Conservation (phyloP, 2,113 vertebrate species). For the Astur gentilis region DNA sequence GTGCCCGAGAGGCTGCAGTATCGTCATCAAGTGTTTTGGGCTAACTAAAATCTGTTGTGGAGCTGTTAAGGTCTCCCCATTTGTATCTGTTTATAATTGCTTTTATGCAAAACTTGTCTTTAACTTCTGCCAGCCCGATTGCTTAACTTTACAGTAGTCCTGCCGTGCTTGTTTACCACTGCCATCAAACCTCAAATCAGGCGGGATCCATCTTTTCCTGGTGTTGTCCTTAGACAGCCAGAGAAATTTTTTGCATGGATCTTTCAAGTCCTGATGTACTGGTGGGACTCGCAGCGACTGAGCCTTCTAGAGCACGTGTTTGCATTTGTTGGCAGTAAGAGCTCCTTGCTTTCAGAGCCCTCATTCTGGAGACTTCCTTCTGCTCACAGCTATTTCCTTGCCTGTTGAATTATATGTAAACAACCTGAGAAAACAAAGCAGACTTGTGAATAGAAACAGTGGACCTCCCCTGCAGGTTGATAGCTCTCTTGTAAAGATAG, state of each 20-base stretch:
- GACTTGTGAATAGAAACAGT: neutral
- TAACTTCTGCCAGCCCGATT: neutral
- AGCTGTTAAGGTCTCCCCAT: neutral
- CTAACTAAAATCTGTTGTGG: neutral
- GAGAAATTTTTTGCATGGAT: neutral
- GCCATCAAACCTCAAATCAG: neutral
- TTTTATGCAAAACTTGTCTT: neutral
- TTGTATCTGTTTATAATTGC: neutral
- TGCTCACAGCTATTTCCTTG: neutral
- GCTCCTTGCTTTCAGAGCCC: neutral
- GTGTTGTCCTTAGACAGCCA: neutral
- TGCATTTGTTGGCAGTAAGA: neutral
- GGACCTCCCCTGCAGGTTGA: neutral
- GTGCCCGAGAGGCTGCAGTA: neutral
- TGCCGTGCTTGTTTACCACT: fast-evolving
- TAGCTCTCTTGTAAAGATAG: neutral
- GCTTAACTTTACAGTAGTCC: neutral
- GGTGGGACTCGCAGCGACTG: neutral
- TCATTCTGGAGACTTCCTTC: neutral
- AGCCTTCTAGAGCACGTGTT: neutral
- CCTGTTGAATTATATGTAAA: neutral
- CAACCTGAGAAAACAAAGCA: neutral
- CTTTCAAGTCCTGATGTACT: neutral
- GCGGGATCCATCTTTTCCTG: neutral
- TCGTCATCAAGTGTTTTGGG: neutral